A percentile compares a stretch with the other conserved stretches of the same genome.
Conservation (phyloP, 2,113 vertebrate species). For the Platysteira castanea region DNA sequence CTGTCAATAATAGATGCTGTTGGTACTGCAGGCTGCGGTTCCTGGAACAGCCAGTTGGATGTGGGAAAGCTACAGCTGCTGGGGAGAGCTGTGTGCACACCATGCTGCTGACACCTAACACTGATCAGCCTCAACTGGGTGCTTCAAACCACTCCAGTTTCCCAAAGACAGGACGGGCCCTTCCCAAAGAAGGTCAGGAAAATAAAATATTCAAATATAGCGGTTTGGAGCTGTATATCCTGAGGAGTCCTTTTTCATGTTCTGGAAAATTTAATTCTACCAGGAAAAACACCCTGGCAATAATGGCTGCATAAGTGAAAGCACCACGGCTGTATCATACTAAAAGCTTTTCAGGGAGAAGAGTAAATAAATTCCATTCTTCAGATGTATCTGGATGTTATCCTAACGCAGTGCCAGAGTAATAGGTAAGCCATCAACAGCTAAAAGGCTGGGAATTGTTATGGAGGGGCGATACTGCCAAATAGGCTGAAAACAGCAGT, state of each 20-base stretch:
- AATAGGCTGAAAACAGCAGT: conserved; percentile 8
- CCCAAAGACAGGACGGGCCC: neutral
- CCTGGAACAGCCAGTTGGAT: neutral
- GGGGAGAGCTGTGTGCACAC: neutral
- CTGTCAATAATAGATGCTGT: neutral
- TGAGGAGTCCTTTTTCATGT: conserved; percentile 18
- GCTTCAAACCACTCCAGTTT: neutral
- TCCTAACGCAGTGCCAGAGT: conserved; percentile 46
- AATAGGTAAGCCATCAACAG: conserved; percentile 59
- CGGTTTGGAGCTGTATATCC: neutral
- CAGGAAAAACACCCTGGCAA: neutral
- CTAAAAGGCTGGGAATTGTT: conserved; percentile 57
- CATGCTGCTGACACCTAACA: neutral
- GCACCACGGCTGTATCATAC: conserved; percentile 47
- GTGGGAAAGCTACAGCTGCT: neutral
- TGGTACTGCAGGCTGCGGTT: neutral
- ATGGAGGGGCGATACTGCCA: conserved; percentile 38
- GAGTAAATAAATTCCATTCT: conserved; percentile 67
- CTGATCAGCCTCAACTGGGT: neutral
- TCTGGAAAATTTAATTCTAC: conserved; percentile 59
- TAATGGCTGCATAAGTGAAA: conserved; percentile 36
- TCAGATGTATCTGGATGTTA: conserved; percentile 55
- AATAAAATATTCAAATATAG: neutral
- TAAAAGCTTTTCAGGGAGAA: conserved; percentile 71
- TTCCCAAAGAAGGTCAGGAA: neutral